Evolutionary conservation across 2,113 vertebrate species (phyloP), one percentile per base, ranked within the genome.

Genomic region (Megaceryle torquata): DNA sequence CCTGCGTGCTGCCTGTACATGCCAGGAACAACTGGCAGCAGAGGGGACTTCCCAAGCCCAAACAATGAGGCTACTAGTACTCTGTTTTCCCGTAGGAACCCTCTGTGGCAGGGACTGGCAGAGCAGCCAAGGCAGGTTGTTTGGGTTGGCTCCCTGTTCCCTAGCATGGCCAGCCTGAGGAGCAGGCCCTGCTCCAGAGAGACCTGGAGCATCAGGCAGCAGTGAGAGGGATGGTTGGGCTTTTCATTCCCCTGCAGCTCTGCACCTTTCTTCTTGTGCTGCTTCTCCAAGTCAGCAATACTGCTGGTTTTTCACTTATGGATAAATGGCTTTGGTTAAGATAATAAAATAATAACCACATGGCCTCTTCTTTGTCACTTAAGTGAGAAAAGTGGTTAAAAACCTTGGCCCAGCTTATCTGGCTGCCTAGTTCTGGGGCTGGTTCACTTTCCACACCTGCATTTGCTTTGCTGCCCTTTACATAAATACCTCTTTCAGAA

Each of bases 41-140:
- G 35, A 20, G 63, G 17, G 35, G 51, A 6, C 26, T 6, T 25
- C 15, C 44, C 5, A 46, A 31, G 46, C 15, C 44, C 6, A 41
- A 26, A n/a, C 46, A 7, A 13, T 0, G 3, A 17, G 50, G 64
- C 46, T 8, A n/a, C 56, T 17, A 11, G 53, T 3, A 1, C 39
- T 51, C 50, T n/a, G 71, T 72, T 77, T 53, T 41, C 44, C 71
- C 6, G 8, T 1, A 3, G 0, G 41, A 65, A 4, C 8, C 12
- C 39, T 64, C 75, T 4, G 33, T 3, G 18, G 44, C 77, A 28
- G 64, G 50, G 43, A 15, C 20, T 43, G 11, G 46, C 41, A 12
- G 37, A 44, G 50, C 1, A 4, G 77, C 74, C 54, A 29, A 15
- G 64, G 21, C 24, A 15, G 48, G 26, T 18, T 28, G 17, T 15